Evolutionary conservation across 2,797 vertebrate genomes (phyloP).

Genomic region (Discoglossus pictus): DNA sequence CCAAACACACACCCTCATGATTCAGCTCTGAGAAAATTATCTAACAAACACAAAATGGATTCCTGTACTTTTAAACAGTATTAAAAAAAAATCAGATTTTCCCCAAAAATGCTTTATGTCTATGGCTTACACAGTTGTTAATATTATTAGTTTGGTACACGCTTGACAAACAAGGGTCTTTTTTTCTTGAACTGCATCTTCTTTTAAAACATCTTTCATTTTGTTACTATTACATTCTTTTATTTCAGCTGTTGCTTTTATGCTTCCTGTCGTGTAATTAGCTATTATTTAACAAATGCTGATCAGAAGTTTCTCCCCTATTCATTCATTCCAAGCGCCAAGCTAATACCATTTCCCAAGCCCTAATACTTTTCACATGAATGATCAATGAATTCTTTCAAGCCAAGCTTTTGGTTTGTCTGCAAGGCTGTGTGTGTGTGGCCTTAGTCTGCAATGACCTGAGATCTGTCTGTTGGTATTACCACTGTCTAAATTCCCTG

Average conservation of each 20-base stretch:
- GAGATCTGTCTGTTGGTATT: conserved; percentile 31
- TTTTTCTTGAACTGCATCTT: not conserved
- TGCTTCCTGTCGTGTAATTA: not conserved
- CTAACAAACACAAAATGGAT: too few species aligned
- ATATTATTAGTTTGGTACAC: too few species aligned
- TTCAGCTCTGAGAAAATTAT: too few species aligned
- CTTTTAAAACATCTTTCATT: not conserved
- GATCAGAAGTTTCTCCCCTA: conserved; percentile 23
- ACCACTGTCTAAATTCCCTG: conserved; percentile 31
- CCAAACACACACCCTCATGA: too few species aligned
- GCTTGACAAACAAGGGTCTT: too few species aligned
- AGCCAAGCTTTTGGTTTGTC: conserved; percentile 28
- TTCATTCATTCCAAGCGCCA: not conserved
- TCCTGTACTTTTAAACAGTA: too few species aligned
- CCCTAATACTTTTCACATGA: conserved; percentile 52
- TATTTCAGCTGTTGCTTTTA: not conserved
- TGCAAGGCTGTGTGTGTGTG: conserved; percentile 13
- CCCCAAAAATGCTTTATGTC: too few species aligned
- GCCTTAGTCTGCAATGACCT: conserved; percentile 2
- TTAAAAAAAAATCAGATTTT: too few species aligned
- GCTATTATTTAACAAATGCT: conserved; percentile 8
- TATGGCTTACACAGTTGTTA: too few species aligned
- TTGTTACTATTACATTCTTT: not conserved
- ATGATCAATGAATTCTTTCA: conserved; percentile 10
- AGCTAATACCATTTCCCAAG: conserved; percentile 28